phyloP scores from a whole-genome alignment of 2,797 vertebrate species.

The Morus bassanus region DNA sequence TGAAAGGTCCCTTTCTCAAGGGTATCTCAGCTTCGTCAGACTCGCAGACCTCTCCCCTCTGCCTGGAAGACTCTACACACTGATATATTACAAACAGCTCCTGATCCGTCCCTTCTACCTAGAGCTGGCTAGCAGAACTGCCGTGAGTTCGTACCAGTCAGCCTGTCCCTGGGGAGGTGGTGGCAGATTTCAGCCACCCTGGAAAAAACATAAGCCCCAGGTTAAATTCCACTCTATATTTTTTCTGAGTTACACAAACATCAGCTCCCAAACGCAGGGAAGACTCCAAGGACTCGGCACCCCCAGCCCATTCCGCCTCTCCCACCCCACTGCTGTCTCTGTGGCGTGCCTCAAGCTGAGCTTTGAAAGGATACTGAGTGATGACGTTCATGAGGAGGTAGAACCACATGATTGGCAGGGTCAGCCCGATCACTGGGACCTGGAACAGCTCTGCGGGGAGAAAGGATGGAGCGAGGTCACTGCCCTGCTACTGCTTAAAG shows the following conservation, averaged over 20 bases:
- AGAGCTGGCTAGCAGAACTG: neutral
- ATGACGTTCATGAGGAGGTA: constrained; percentile 92
- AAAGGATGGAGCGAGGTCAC: neutral
- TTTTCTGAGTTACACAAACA: neutral
- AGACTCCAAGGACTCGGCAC: neutral
- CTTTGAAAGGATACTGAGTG: constrained; percentile 94
- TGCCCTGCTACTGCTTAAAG: neutral
- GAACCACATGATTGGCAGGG: constrained; percentile 91
- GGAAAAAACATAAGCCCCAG: neutral
- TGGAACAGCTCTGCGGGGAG: constrained; percentile 80
- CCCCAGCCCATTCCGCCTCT: neutral
- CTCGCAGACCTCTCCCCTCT: neutral
- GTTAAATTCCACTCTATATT: neutral
- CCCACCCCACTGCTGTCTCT: neutral
- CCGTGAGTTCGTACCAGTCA: neutral
- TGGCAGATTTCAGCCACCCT: neutral
- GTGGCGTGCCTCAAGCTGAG: rapidly evolving
- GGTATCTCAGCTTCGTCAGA: neutral
- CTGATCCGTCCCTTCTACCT: neutral
- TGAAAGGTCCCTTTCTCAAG: neutral
- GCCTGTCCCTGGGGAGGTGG: neutral
- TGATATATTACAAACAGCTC: neutral
- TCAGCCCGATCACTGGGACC: constrained; percentile 78
- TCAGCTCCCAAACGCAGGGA: neutral
- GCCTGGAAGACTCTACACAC: neutral